Evolutionary conservation across 1,140 invertebrate species (phyloP).

Genomic region (Drosophila tristis): DNA sequence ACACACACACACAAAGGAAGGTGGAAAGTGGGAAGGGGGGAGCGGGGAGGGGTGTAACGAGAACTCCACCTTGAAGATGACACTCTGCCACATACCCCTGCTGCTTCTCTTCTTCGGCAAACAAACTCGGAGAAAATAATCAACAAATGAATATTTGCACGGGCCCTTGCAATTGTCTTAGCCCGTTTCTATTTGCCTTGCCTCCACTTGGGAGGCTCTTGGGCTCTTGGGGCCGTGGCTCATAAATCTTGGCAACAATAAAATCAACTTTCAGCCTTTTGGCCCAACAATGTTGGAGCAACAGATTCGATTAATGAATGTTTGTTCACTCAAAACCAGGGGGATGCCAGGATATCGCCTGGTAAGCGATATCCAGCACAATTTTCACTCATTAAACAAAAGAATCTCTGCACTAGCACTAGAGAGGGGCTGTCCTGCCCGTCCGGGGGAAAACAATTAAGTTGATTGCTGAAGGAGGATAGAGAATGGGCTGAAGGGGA

Average conservation of each 20-base stretch:
- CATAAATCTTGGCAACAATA: slow-evolving; percentile 74
- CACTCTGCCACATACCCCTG: slow-evolving; percentile 4
- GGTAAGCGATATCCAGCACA: slow-evolving; percentile 59
- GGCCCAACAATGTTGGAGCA: slow-evolving; percentile 31
- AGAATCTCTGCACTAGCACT: slow-evolving; percentile 13
- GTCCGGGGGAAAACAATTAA: slow-evolving; percentile 58
- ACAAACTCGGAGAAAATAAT: slow-evolving; percentile 35
- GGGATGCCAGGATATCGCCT: slow-evolving; percentile 9
- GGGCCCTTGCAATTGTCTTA: slow-evolving; percentile 27
- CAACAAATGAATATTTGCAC: slow-evolving; percentile 78
- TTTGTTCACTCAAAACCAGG: slow-evolving; percentile 50
- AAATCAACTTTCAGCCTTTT: slow-evolving; percentile 48
- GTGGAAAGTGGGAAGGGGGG: neutral
- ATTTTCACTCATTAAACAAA: slow-evolving; percentile 74
- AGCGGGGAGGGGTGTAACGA: no score
- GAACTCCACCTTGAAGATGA: slow-evolving; percentile 1
- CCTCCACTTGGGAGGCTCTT: slow-evolving; percentile 1
- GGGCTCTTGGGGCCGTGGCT: slow-evolving; percentile 38
- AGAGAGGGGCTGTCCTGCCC: slow-evolving; percentile 17
- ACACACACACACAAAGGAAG: neutral
- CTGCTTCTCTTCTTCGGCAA: neutral
- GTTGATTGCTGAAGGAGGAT: slow-evolving; percentile 68
- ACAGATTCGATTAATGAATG: slow-evolving; percentile 83
- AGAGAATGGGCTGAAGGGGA: no score
- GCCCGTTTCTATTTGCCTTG: slow-evolving; percentile 9